Evolutionary conservation across 2,888 invertebrate genomes (phyloP).

Genomic region (Dolomedes plantarius): DNA sequence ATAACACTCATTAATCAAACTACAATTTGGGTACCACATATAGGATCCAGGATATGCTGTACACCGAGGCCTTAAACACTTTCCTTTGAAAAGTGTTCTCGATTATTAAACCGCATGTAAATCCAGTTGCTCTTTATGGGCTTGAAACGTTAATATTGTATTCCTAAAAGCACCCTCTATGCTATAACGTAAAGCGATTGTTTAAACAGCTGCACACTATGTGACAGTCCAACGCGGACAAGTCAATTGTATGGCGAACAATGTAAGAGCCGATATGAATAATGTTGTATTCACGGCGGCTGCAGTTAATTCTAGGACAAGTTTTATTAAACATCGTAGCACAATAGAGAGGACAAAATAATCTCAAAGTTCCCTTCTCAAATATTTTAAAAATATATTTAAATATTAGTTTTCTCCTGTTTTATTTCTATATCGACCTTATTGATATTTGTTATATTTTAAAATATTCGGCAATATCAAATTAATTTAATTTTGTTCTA

Average conservation of each 20-base stretch:
- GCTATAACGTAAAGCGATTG: slow-evolving; percentile 13
- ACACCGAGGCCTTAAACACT: slow-evolving; percentile 4
- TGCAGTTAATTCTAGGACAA: slow-evolving; percentile 4
- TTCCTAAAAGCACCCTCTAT: background rate
- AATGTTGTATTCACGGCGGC: background rate
- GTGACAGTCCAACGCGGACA: background rate
- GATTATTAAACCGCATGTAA: slow-evolving; percentile 45
- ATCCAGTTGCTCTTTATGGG: background rate
- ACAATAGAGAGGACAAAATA: background rate
- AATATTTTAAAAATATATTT: slow-evolving; percentile 18
- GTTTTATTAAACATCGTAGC: background rate
- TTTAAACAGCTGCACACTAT: slow-evolving; percentile 47
- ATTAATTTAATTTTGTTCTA: no score
- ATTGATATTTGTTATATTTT: no score
- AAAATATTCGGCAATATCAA: no score
- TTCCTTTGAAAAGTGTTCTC: slow-evolving; percentile 37
- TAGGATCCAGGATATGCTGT: background rate
- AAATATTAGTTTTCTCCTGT: no score
- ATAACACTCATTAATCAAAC: slow-evolving; percentile 40
- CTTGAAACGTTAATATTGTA: slow-evolving; percentile 23
- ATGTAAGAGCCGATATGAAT: slow-evolving; percentile 16
- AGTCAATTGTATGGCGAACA: slow-evolving; percentile 20
- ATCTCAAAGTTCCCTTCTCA: no score
- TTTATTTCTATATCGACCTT: no score
- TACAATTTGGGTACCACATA: background rate